Evolutionary conservation across 2,888 invertebrate genomes (phyloP).

Genomic region (Frankliniella fusca): DNA sequence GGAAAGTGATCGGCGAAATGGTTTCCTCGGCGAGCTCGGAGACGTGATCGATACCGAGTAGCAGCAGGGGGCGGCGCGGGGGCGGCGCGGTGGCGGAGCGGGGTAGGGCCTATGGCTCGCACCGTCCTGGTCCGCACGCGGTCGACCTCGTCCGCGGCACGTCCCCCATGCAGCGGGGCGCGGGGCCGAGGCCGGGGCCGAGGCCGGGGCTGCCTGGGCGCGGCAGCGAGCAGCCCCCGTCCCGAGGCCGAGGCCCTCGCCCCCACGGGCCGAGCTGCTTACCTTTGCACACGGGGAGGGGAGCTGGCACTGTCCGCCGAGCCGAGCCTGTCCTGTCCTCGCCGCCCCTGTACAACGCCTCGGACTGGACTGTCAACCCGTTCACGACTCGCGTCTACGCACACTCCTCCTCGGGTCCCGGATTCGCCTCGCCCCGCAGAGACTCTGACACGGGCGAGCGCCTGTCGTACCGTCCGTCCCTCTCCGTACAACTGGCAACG

Average conservation of each 20-base stretch:
- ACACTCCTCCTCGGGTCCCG: too few species aligned
- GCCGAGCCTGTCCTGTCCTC: too few species aligned
- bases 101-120: too few species aligned
- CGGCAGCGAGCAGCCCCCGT: not conserved
- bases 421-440: too few species aligned
- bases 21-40: not conserved
- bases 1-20: not conserved
- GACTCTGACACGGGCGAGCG: not conserved
- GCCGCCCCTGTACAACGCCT: too few species aligned
- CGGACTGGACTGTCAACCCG: too few species aligned
- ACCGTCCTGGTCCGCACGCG: not conserved
- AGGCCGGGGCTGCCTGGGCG: not conserved
- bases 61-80: too few species aligned
- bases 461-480: not conserved
- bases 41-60: too few species aligned
- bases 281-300: not conserved
- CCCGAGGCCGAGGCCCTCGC: not conserved
- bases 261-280: not conserved
- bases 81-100: too few species aligned
- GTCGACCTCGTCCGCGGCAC: not conserved
- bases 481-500: conserved; percentile 21
- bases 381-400: too few species aligned
- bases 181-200: not conserved
- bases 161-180: not conserved
- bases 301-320: too few species aligned